Evolutionary conservation across 92 coral and sea anemone species (phyloP).

Genomic region (Bergia sp.): DNA sequence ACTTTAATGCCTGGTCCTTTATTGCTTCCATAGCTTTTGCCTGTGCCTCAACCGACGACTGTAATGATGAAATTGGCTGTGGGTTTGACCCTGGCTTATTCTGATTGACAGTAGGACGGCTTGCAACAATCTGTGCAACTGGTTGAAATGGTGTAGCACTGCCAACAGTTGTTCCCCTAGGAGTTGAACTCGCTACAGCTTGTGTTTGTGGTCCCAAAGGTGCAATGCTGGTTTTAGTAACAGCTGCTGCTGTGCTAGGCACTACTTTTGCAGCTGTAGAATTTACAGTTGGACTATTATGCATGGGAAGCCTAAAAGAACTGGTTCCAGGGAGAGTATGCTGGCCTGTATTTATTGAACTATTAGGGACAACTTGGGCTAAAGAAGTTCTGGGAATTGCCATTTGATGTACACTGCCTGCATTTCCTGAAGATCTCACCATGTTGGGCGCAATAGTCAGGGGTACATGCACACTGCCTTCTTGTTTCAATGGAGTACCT

Average conservation of each 20-base stretch:
- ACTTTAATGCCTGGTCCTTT: slow-evolving; percentile 88
- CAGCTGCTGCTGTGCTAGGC: slow-evolving; percentile 31
- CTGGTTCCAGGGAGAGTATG: slow-evolving; percentile 44
- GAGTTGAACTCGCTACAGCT: slow-evolving; percentile 43
- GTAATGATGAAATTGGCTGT: slow-evolving; percentile 48
- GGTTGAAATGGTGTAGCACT: slow-evolving; percentile 46
- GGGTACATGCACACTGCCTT: slow-evolving; percentile 49
- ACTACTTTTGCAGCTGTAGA: slow-evolving; percentile 44
- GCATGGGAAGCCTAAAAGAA: slow-evolving; percentile 55
- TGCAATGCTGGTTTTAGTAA: slow-evolving; percentile 45
- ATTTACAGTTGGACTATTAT: slow-evolving; percentile 39
- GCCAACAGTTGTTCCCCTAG: slow-evolving; percentile 48
- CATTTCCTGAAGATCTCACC: slow-evolving; percentile 39
- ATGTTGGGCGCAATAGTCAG: slow-evolving; percentile 49
- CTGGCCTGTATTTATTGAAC: slow-evolving; percentile 40
- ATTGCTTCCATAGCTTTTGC: slow-evolving; percentile 72
- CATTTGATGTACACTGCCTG: slow-evolving; percentile 50
- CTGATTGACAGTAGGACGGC: slow-evolving; percentile 48
- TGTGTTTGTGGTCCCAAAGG: slow-evolving; percentile 43
- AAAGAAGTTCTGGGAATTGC: slow-evolving; percentile 54
- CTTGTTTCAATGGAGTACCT: slow-evolving; percentile 68
- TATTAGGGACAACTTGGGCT: slow-evolving; percentile 45
- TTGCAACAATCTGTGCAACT: slow-evolving; percentile 51
- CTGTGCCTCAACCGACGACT: slow-evolving; percentile 59
- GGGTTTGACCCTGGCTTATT: slow-evolving; percentile 53